Percentiles rank a stretch among this genome's conserved stretches.
Evolutionary conservation across 2,797 vertebrate species (phyloP).

Genomic region (Podarcis siculus): DNA sequence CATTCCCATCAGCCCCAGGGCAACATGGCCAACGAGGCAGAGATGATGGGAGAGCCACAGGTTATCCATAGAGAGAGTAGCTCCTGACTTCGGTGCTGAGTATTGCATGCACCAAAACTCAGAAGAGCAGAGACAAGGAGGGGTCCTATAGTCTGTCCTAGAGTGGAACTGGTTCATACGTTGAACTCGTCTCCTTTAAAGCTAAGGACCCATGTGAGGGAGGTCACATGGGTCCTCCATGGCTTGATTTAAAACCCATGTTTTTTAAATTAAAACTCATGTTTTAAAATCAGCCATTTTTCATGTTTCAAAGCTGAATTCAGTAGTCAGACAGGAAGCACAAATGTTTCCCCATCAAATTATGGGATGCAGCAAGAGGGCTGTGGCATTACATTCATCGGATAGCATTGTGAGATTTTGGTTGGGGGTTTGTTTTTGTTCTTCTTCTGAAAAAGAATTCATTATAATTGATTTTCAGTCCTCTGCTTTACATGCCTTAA

Average conservation of each 20-base stretch:
- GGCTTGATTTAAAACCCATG: neutral
- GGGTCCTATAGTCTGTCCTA: neutral
- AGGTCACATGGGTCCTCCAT: neutral
- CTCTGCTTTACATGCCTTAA: conserved; percentile 52
- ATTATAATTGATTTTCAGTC: conserved; percentile 50
- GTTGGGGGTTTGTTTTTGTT: neutral
- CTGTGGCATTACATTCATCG: conserved; percentile 19
- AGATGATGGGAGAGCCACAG: too few species aligned
- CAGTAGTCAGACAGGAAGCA: neutral
- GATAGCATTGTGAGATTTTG: neutral
- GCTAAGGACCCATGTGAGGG: neutral
- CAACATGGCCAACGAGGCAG: too few species aligned
- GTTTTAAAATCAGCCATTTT: neutral
- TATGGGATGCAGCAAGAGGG: neutral
- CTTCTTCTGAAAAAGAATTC: neutral
- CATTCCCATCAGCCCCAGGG: too few species aligned
- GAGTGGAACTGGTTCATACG: neutral
- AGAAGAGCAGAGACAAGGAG: neutral
- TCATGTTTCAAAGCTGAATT: neutral
- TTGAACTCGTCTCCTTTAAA: neutral
- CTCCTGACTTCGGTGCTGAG: neutral
- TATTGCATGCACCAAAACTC: neutral
- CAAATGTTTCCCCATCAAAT: neutral
- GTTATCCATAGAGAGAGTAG: too few species aligned
- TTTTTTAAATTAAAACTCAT: neutral